These are phyloP conservation scores for Pelobates fuscus DNA, from an alignment of 2,113 vertebrate species.

Conservation along the genomic window DNA sequence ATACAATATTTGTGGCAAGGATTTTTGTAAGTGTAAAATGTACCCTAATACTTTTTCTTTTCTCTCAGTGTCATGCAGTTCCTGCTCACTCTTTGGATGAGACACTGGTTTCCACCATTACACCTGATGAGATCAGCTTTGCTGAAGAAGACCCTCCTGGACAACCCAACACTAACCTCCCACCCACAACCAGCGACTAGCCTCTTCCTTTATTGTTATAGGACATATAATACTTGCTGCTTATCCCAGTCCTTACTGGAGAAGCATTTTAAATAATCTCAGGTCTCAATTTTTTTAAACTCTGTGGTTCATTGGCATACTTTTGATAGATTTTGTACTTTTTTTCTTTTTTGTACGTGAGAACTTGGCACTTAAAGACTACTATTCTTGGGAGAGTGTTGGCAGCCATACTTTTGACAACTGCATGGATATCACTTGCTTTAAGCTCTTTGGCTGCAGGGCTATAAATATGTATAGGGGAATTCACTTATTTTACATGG, in stretches of 20 bases:
- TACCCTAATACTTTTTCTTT: neutral
- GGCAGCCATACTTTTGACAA: conserved; percentile 53
- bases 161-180: neutral
- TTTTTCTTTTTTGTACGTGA: conserved; percentile 41
- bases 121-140: conserved; percentile 74
- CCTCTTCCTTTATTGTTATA: conserved; percentile 4
- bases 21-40: too few species aligned
- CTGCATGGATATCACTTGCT: conserved; percentile 53
- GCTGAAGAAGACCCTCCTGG: conserved; percentile 64
- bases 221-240: too few species aligned
- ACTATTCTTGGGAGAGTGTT: conserved; percentile 21
- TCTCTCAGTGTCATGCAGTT: conserved; percentile 60
- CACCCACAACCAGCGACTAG: conserved; percentile 22
- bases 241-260: conserved; percentile 23
- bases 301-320: conserved; percentile 12
- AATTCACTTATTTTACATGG: conserved; percentile 8
- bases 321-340: conserved; percentile 49
- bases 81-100: conserved; percentile 59
- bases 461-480: conserved; percentile 19
- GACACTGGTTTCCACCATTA: conserved; percentile 78
- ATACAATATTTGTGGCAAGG: too few species aligned
- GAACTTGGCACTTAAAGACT: conserved; percentile 49
- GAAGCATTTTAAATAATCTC: conserved; percentile 42
- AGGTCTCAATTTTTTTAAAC: conserved; percentile 47
- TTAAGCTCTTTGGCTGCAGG: conserved; percentile 24